Evolutionary conservation across 2,113 vertebrate species (phyloP), one percentile per base, ranked within the genome.

Genomic region (Lepus europaeus): DNA sequence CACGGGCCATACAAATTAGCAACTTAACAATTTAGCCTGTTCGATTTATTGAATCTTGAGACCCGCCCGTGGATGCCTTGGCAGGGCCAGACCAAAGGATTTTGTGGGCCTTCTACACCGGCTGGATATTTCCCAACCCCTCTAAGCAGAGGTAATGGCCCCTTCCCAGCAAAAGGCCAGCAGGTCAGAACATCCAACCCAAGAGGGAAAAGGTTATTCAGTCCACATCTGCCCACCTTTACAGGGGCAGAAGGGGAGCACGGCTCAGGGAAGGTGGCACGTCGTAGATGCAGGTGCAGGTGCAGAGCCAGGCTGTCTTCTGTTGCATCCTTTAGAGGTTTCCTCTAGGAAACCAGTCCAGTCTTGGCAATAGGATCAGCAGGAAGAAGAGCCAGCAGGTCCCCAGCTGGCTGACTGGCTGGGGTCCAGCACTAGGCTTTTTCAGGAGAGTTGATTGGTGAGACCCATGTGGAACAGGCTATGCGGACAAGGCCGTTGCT

Each of bases 191-290:
- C 11, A 64, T 39, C 45, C n/a, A 82, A 79, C 49, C n/a, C 66
- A 87, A 73, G 66, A 78, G 20, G 22, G 39, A 69, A 64, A 66
- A 45, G 93, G 29, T 79, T 68, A 87, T 56, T 36, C 69, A 94
- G 33, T 79, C 33, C 64, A 79, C 0, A 61, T 73, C 70, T 70
- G 61, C 5, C 39, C 33, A 22, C 22, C 45, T 85, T 87, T 49
- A 88, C 85, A 23, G n/a, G 20, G 31, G 17, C 29, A 84, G 68
- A 8, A 17, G 51, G 29, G 63, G 56, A 85, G n/a, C 39, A 29
- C 0, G 0, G 59, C 14, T 90, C 53, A 85, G 63, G 49, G 20
- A 69, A 10, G 13, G 12, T 9, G 23, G 22, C 56, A 25, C 27
- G 36, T 10, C 27, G 36, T 10, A n/a, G 10, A 76, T 6, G 3